These are phyloP conservation scores for Oryzias melastigma DNA, from an alignment of 2,113 vertebrate species.

Conservation along the genomic window DNA sequence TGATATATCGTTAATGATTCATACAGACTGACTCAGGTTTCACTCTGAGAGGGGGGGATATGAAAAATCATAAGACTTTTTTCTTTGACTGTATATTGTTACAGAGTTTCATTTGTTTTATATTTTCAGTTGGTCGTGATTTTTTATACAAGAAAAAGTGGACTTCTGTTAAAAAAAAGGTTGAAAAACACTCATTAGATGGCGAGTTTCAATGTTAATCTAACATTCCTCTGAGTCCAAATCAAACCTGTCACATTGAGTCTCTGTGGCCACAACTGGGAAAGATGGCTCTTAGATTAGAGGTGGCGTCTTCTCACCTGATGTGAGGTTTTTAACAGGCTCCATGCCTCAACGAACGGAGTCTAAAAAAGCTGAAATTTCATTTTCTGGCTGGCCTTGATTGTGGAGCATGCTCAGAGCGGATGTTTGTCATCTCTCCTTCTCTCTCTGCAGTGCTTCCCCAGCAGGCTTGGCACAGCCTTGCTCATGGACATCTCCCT, in stretches of 20 bases:
- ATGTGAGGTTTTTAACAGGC: background rate
- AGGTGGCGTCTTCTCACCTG: constrained; percentile 28
- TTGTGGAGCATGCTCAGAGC: constrained; percentile 67
- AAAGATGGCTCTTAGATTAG: constrained; percentile 29
- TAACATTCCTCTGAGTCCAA: constrained; percentile 46
- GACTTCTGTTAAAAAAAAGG: too few relatives aligned
- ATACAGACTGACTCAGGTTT: too few relatives aligned
- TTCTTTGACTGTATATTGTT: too few relatives aligned
- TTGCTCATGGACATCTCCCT: constrained; percentile 65
- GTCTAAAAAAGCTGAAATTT: constrained; percentile 53
- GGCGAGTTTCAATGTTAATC: constrained; percentile 72
- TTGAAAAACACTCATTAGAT: constrained; percentile 55
- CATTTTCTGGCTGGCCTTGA: constrained; percentile 60
- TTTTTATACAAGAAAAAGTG: too few relatives aligned
- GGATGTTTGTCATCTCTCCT: constrained; percentile 56
- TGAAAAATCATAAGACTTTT: too few relatives aligned
- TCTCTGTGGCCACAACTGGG: constrained; percentile 44
- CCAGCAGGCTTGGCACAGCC: constrained; percentile 69
- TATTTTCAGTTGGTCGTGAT: too few relatives aligned
- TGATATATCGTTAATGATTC: too few relatives aligned
- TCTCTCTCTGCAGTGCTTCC: constrained; percentile 70
- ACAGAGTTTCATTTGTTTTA: too few relatives aligned
- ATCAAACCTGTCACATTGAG: constrained; percentile 57
- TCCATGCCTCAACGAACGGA: constrained; percentile 34
- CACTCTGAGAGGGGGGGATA: too few relatives aligned